Percentiles rank a stretch among this genome's conserved stretches.
Evolutionary conservation across 1,140 invertebrate species (phyloP).

Genomic region (Stegodyphus mimosarum): DNA sequence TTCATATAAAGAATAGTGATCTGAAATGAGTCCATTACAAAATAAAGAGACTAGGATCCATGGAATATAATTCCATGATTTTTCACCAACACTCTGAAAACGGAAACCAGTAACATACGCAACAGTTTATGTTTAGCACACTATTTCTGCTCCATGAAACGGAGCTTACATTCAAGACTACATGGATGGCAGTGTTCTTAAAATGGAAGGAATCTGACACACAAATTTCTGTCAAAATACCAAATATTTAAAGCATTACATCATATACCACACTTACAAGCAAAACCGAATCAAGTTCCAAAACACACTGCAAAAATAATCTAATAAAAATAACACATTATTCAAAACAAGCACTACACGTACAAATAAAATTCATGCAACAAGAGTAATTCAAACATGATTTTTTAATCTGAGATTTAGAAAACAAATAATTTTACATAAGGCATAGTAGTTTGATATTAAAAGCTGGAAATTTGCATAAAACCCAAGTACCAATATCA

Average conservation of each 20-base stretch:
- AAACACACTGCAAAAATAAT: constrained; percentile 5
- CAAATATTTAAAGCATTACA: not conserved
- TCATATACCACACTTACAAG: constrained; percentile 1
- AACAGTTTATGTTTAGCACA: not conserved
- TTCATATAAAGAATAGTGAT: too few species aligned
- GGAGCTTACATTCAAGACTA: constrained; percentile 29
- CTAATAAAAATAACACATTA: not conserved
- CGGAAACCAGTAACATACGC: constrained; percentile 28
- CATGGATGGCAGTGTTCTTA: constrained; percentile 42
- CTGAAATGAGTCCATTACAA: too few species aligned
- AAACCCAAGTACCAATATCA: too few species aligned
- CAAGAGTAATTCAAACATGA: not conserved
- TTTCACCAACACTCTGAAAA: not conserved
- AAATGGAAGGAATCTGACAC: constrained; percentile 37
- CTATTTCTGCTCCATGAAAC: constrained; percentile 11
- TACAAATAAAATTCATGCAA: not conserved
- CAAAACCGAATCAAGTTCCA: not conserved
- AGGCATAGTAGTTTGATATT: too few species aligned
- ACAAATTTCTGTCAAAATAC: constrained; percentile 4
- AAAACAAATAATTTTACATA: too few species aligned
- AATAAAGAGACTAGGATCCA: too few species aligned
- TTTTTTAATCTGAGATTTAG: too few species aligned
- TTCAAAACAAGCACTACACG: not conserved
- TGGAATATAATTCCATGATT: too few species aligned
- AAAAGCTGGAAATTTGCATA: too few species aligned